Conservation (phyloP, 2,113 vertebrate species). For the Bambusicola thoracicus region DNA sequence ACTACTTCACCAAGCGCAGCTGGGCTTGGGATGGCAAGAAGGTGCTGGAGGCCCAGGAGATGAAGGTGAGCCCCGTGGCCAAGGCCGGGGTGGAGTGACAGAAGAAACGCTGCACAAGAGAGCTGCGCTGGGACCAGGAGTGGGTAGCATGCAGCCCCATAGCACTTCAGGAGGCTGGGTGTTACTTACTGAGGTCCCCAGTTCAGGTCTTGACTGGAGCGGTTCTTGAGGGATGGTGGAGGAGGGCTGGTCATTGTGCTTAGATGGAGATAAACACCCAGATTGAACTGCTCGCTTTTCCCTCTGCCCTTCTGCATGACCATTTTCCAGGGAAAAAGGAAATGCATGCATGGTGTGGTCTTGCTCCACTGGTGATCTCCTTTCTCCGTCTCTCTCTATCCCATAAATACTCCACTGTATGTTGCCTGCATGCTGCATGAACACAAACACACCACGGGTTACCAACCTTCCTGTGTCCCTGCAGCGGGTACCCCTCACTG, state of each 20-base stretch:
- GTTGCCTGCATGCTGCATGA: background rate
- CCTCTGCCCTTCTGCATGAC: background rate
- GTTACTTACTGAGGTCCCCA: slow-evolving; percentile 74
- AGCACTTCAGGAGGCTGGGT: slow-evolving; percentile 62
- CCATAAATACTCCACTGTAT: background rate
- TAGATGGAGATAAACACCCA: background rate
- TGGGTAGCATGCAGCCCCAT: slow-evolving; percentile 70
- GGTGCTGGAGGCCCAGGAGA: slow-evolving; percentile 88
- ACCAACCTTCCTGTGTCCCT: background rate
- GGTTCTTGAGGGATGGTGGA: slow-evolving; percentile 59
- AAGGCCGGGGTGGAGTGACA: background rate
- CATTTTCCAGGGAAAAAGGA: accelerated
- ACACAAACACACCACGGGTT: background rate
- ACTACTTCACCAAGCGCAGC: slow-evolving; percentile 99
- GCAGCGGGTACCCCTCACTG: accelerated
- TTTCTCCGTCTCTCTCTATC: background rate
- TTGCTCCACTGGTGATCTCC: accelerated
- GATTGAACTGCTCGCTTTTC: background rate
- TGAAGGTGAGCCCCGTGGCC: slow-evolving; percentile 86
- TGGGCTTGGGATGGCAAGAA: slow-evolving; percentile 99
- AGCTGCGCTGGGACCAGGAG: slow-evolving; percentile 67
- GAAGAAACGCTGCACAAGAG: slow-evolving; percentile 63
- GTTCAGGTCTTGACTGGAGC: slow-evolving; percentile 64
- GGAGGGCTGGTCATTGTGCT: background rate
- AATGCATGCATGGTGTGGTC: background rate